phyloP scores from a whole-genome alignment of 2,113 vertebrate genomes.

The Rhinoderma darwinii region DNA sequence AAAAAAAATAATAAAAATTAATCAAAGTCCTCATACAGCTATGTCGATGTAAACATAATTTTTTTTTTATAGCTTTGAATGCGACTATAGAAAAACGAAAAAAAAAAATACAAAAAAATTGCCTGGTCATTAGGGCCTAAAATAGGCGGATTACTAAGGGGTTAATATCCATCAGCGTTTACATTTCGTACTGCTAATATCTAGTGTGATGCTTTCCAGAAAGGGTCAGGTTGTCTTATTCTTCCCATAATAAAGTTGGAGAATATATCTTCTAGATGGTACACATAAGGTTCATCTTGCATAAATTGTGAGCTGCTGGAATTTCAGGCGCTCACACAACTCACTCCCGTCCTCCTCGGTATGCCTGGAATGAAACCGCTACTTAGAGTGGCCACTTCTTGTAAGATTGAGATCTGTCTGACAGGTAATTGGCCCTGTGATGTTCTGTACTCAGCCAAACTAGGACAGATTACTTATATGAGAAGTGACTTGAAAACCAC shows the following conservation, averaged over 20 bases:
- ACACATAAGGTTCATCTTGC: conserved; percentile 1
- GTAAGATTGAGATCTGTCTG: conserved; percentile 42
- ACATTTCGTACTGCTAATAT: not conserved
- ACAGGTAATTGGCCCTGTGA: conserved; percentile 44
- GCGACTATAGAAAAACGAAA: too few species aligned
- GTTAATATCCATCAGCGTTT: not conserved
- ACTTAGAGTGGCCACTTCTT: conserved; percentile 30
- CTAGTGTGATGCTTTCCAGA: conserved; percentile 12
- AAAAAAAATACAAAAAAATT: too few species aligned
- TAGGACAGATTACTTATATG: conserved; percentile 1
- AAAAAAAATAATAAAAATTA: too few species aligned
- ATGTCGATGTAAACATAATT: too few species aligned
- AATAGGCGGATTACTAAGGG: too few species aligned
- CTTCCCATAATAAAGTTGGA: conserved; percentile 1
- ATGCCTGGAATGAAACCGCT: conserved; percentile 14
- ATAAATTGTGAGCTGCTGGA: conserved; percentile 24
- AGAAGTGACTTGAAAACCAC: conserved; percentile 30
- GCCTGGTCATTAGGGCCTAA: too few species aligned
- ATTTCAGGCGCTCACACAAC: conserved; percentile 11
- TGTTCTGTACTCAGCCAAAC: not conserved
- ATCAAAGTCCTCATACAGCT: too few species aligned
- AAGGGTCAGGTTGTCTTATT: conserved; percentile 21
- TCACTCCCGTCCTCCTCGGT: not conserved
- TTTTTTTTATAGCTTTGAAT: too few species aligned
- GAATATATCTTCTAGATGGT: conserved; percentile 23